Conservation (phyloP, 2,797 vertebrate genomes). For the Oceanodroma leucorhoa region DNA sequence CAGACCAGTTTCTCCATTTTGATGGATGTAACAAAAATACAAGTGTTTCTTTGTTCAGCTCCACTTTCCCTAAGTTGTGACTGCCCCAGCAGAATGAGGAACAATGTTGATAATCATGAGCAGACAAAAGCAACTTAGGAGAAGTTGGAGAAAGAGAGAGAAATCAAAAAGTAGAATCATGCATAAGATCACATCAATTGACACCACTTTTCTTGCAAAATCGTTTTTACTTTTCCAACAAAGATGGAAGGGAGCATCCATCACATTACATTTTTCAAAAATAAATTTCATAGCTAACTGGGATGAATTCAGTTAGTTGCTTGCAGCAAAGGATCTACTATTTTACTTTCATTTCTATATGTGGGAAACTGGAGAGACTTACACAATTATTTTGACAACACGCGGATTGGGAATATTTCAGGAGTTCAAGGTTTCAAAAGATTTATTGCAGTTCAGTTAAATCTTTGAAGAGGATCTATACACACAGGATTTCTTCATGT, state of each 20-base stretch:
- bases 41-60: not conserved
- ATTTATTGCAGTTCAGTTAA: not conserved
- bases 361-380: not conserved
- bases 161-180: not conserved
- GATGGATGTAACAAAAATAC: not conserved
- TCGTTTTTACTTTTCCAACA: not conserved
- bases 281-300: not conserved
- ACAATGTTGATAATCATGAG: rapidly evolving
- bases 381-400: not conserved
- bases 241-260: not conserved
- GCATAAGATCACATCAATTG: not conserved
- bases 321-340: not conserved
- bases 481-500: not conserved
- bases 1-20: not conserved
- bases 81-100: not conserved
- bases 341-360: not conserved
- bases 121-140: not conserved
- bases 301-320: not conserved
- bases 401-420: not conserved
- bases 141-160: not conserved
- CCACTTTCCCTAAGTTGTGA: not conserved
- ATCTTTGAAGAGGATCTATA: not conserved
- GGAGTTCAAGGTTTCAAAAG: not conserved
- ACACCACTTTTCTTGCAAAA: not conserved
- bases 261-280: rapidly evolving